Evolutionary conservation across 2,888 invertebrate species (phyloP).

Genomic region (Piscicola geometra): DNA sequence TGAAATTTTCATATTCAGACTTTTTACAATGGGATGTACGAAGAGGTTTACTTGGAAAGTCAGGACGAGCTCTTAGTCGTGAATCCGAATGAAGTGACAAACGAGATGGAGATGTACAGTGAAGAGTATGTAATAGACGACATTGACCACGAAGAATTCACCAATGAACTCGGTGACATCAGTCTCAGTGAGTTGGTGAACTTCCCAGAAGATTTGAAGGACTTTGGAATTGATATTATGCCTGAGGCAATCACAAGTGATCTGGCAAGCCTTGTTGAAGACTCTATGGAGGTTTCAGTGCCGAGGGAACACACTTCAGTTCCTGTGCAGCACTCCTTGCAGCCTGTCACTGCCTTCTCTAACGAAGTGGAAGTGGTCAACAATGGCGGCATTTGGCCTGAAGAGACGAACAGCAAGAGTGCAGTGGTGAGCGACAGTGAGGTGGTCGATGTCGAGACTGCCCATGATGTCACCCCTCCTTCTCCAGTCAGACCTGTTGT

Average conservation of each 20-base stretch:
- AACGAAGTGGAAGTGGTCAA: too few relatives aligned
- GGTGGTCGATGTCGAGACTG: neutral
- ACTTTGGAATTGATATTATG: neutral
- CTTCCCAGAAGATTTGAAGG: conserved; percentile 7
- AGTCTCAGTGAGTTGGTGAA: conserved; percentile 3
- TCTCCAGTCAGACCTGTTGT: neutral
- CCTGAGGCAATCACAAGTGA: too few relatives aligned
- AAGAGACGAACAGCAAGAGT: neutral
- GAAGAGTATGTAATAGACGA: neutral
- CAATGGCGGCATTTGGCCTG: too few relatives aligned
- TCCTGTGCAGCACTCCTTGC: too few relatives aligned
- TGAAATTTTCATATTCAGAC: neutral
- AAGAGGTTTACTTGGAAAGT: neutral
- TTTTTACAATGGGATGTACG: neutral
- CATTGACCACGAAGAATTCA: neutral
- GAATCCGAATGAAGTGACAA: neutral
- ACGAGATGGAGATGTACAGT: conserved; percentile 6
- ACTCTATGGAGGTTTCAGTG: too few relatives aligned
- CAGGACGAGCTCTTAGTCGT: neutral
- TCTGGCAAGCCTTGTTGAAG: too few relatives aligned
- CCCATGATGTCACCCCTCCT: neutral
- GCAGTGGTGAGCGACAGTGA: neutral
- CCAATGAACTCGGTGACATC: neutral
- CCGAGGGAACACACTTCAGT: too few relatives aligned
- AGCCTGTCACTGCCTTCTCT: too few relatives aligned